Percentiles rank a stretch among this genome's conserved stretches.
Evolutionary conservation across 2,113 vertebrate species (phyloP).

Genomic region (Gila orcuttii): DNA sequence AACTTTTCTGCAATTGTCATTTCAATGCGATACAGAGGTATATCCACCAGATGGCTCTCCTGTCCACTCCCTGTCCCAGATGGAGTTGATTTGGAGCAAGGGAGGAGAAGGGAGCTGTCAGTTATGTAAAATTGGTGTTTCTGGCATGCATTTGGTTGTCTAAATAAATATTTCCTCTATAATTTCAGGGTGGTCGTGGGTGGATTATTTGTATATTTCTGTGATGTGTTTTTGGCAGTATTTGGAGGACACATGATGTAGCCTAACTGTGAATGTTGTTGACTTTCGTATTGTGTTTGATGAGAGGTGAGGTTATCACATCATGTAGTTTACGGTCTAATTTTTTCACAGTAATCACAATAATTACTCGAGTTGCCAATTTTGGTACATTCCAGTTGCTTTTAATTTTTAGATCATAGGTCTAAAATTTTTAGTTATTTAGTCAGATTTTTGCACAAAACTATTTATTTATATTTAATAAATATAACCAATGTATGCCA

Average conservation of each 20-base stretch:
- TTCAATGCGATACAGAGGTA: constrained; percentile 72
- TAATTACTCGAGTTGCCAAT: neutral
- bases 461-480: neutral
- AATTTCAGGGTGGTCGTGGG: constrained; percentile 36
- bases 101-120: constrained; percentile 50
- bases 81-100: constrained; percentile 62
- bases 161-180: constrained; percentile 65
- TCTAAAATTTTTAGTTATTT: neutral
- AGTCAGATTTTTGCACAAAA: neutral
- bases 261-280: neutral
- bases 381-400: neutral
- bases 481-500: neutral
- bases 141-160: constrained; percentile 64
- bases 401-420: neutral
- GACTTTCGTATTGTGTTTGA: neutral
- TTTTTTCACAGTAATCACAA: neutral
- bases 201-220: constrained; percentile 25
- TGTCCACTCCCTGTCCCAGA: constrained; percentile 74
- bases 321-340: neutral
- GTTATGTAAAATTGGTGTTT: constrained; percentile 62
- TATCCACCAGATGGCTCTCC: constrained; percentile 71
- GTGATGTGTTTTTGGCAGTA: neutral
- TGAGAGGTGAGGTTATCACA: neutral
- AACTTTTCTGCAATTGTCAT: constrained; percentile 70
- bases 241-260: constrained; percentile 6